Base-by-base conservation (phyloP, 2,113 vertebrate genomes). In the Stigmatopora nigra region DNA sequence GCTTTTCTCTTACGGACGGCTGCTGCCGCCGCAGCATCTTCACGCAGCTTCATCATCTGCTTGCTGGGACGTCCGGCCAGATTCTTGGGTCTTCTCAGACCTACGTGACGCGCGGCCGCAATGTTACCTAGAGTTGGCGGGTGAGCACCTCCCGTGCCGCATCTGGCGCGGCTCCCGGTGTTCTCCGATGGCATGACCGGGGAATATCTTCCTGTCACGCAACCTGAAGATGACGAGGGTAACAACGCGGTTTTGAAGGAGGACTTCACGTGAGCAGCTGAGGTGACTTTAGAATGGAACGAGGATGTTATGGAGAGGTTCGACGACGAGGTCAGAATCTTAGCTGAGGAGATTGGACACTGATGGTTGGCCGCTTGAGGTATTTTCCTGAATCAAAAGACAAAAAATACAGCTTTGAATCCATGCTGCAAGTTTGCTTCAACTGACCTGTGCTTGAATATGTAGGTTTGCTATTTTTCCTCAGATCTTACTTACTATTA, bases 341-440 rank as follows among this genome's bases (percentile, higher is more conserved):
- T 87, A 61, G 80, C 62, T 17, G 82, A 73, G 31, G 84, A 64
- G 58, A 80, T 67, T 19, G 82, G 70, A 70, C 79, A 75, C 13
- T 77, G 91, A 76, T 83, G 86, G 75, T 93, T 92, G 48, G 89
- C 82, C 0, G 91, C 92, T 41, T 94, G 93, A 88, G 94, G 94
- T 85, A 96, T 95, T 90, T 93, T 95, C 87, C 94, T 96, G 87
- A 1, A 72, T 48, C 53, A 5, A 44, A 17, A 67, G 25, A 6
- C 49, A 58, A 61, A 70, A 0, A 59, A 61, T 63, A 31, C 2
- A 41, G 20, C 22, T 31, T 56, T 56, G 1, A 59, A 44, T 44
- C 5, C 0, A 19, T 60, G n/a, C 19, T 15, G 3, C 20, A 22
- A 14, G 25, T 31, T 13, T 15, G 13, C 0, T 14, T 31, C 10